Evolutionary conservation across 2,797 vertebrate genomes (phyloP).

Genomic region (Galago senegalensis): DNA sequence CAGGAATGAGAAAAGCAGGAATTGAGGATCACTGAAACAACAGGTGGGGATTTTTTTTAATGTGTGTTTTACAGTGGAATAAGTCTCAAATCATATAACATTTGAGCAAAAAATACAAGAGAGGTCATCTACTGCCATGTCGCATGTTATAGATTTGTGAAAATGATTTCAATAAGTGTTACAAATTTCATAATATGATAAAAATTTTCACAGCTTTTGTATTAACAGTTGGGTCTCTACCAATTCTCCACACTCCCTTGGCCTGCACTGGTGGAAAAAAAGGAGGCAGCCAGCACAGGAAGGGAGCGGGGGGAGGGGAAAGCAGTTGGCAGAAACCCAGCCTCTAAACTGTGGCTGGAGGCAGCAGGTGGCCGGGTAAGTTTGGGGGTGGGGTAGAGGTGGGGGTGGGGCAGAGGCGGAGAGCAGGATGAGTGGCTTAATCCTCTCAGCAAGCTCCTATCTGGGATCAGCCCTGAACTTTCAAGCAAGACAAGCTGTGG

Average conservation of each 20-base stretch:
- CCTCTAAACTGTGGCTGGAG: background rate
- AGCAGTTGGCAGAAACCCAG: background rate
- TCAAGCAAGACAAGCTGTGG: background rate
- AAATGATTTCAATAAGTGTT: background rate
- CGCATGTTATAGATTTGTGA: background rate
- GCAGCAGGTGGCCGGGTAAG: background rate
- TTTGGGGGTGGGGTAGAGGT: background rate
- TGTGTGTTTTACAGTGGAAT: background rate
- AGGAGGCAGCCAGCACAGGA: background rate
- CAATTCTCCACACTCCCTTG: background rate
- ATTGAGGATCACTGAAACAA: background rate
- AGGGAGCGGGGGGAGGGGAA: background rate
- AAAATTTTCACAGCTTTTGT: background rate
- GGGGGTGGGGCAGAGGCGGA: background rate
- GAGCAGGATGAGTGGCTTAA: background rate
- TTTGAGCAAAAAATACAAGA: background rate
- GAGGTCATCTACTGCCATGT: background rate
- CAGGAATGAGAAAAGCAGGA: background rate
- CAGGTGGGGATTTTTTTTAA: background rate
- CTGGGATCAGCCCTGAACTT: background rate
- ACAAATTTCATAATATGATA: background rate
- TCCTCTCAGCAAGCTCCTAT: background rate
- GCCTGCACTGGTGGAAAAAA: background rate
- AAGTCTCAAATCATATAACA: background rate
- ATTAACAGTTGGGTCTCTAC: background rate